Percentiles rank a stretch among this genome's conserved stretches.
Evolutionary conservation across 2,888 invertebrate genomes (phyloP).

Genomic region (Chromoteleia sp.): DNA sequence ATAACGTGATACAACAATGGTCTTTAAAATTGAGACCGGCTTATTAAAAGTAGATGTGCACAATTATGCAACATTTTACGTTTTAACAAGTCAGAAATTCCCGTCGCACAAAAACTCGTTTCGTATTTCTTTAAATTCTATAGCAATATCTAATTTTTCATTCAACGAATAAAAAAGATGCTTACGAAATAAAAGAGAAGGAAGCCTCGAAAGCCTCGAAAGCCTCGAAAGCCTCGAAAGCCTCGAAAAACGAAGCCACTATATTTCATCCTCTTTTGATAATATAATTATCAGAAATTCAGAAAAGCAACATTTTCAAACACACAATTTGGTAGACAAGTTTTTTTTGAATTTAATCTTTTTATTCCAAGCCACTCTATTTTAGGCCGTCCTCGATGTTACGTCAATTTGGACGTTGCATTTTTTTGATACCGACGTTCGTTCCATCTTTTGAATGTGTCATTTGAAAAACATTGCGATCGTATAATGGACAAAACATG

Average conservation of each 20-base stretch:
- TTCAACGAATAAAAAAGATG: conserved; percentile 21
- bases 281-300: conserved; percentile 12
- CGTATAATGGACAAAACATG: too few relatives aligned
- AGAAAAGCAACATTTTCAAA: conserved; percentile 4
- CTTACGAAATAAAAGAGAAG: background rate
- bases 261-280: conserved; percentile 19
- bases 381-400: too few relatives aligned
- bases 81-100: conserved; percentile 14
- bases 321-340: background rate
- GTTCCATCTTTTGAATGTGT: too few relatives aligned
- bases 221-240: conserved; percentile 11
- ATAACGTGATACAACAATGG: conserved; percentile 6
- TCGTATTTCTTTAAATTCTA: conserved; percentile 13
- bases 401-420: too few relatives aligned
- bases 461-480: too few relatives aligned
- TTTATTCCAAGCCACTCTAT: background rate
- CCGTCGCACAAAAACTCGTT: too few relatives aligned
- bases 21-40: conserved; percentile 12
- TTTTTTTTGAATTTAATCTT: too few relatives aligned
- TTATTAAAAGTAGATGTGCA: conserved; percentile 14
- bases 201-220: conserved; percentile 6
- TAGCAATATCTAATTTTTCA: conserved; percentile 18
- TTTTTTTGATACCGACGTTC: too few relatives aligned
- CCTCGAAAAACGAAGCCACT: background rate
- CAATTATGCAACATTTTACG: conserved; percentile 22